phyloP scores from a whole-genome alignment of 2,888 invertebrate species.

The Machimus rusticus region DNA sequence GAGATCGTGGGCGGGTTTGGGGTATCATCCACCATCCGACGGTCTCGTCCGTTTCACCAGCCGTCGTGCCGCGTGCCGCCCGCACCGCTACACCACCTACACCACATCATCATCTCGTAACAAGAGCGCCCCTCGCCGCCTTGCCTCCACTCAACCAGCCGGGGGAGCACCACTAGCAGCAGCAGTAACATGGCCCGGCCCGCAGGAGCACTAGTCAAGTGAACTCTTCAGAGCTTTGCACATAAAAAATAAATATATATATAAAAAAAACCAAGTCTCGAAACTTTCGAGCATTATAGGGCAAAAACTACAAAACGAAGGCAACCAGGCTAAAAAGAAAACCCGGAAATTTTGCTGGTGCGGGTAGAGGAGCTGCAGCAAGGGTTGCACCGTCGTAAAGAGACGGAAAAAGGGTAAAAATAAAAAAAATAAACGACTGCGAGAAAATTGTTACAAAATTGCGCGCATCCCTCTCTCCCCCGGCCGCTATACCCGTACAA shows the following conservation, averaged over 20 bases:
- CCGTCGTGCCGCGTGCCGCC: background rate
- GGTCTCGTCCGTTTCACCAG: background rate
- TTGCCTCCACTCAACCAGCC: background rate
- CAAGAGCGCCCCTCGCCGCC: background rate
- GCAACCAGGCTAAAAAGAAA: background rate
- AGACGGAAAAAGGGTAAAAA: background rate
- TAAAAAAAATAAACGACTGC: background rate
- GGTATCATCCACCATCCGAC: background rate
- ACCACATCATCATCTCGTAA: conserved; percentile 4
- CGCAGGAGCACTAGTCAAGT: conserved; percentile 11
- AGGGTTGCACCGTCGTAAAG: background rate
- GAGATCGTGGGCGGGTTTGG: background rate
- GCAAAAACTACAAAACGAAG: conserved; percentile 5
- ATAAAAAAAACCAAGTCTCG: background rate
- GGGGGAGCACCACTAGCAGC: background rate
- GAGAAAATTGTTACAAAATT: conserved; percentile 40
- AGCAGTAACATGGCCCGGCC: background rate
- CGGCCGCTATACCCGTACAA: background rate
- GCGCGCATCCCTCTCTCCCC: background rate
- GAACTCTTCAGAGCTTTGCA: conserved; percentile 4
- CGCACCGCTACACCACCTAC: background rate
- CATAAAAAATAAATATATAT: background rate
- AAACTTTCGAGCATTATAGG: conserved; percentile 13
- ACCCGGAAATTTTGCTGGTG: background rate
- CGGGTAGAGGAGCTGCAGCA: background rate